Percentiles rank a stretch among this genome's conserved stretches.
Evolutionary conservation across 2,113 vertebrate species (phyloP).

Genomic region (Pholis gunnellus): DNA sequence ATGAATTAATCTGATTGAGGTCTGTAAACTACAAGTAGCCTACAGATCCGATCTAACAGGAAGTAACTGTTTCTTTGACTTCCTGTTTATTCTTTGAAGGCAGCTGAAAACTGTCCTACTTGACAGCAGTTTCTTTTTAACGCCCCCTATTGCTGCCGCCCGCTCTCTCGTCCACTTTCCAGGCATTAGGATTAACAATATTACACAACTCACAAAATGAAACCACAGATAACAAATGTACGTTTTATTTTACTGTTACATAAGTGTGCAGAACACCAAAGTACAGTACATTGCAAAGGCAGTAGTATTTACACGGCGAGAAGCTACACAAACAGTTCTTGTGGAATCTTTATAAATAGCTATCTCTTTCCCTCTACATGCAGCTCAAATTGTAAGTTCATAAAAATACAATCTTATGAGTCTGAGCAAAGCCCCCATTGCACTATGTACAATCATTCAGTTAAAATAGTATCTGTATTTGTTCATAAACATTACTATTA

Average conservation of each 20-base stretch:
- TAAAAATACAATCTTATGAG: constrained; percentile 79
- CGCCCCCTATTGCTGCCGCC: no score
- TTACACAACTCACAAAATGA: constrained; percentile 10
- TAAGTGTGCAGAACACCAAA: constrained; percentile 86
- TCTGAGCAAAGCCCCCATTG: constrained; percentile 59
- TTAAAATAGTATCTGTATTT: constrained; percentile 80
- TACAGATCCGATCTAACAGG: no score
- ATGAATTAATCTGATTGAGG: no score
- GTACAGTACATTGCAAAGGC: constrained; percentile 88
- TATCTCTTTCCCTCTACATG: constrained; percentile 84
- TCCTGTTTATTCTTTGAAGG: no score
- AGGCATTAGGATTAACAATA: no score
- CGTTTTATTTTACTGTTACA: constrained; percentile 77
- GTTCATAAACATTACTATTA: constrained; percentile 82
- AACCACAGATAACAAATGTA: constrained; percentile 56
- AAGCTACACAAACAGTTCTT: constrained; percentile 84
- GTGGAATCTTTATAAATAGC: constrained; percentile 84
- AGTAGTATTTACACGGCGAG: constrained; percentile 92
- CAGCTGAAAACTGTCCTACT: no score
- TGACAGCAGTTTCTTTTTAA: no score
- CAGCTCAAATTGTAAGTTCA: constrained; percentile 83
- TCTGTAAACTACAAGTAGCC: no score
- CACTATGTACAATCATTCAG: constrained; percentile 83
- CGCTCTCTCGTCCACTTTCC: no score
- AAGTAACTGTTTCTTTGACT: no score